Evolutionary conservation across 1,140 invertebrate genomes (phyloP), one percentile per base, ranked within the genome.

Genomic region (Macrosteles quadrilineatus): DNA sequence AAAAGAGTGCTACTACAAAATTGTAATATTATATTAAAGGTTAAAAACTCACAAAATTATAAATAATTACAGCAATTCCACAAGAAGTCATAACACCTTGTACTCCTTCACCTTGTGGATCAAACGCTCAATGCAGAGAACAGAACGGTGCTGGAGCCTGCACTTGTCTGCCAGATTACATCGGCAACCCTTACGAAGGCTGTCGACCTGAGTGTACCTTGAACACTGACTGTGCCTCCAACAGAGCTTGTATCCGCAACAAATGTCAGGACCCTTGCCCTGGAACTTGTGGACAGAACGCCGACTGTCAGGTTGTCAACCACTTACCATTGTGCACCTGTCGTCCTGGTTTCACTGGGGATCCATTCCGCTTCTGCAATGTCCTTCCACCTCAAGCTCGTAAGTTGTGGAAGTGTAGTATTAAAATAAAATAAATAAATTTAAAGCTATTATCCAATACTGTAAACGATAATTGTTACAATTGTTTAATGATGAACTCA

Each of bases 181-280:
- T 85, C 53, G 90, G 90, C 68, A 90, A 89, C 77, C 89, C 90
- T 53, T 90, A 90, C 73, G 87, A 90, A 76, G 87, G 87, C 67
- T 91, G 91, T 77, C 81, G 89, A 68, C 88, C 90, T 2, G 89
- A 91, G 80, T 93, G 91, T 77, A 84, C 85, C 1, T 79, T 90
- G 11, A 88, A 90, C 75, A 84, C 87, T 0, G 90, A 94, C 73
- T 94, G 91, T 79, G 78, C 88, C 1, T 86, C 85, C 25, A 87
- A 88, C 71, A 85, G 87, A 75, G 87, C 90, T 14, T 94, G 92
- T 76, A 86, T 90, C 31, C 87, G 86, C 75, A 86, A 87, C 71
- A 90, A 88, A 80, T 94, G 92, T 78, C 80, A 84, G 67, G 86
- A 93, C 78, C 91, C 90, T 25, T 94, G 91, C 74, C 87, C 87